phyloP scores from a whole-genome alignment of 2,113 vertebrate species.

The Setophaga petechia region DNA sequence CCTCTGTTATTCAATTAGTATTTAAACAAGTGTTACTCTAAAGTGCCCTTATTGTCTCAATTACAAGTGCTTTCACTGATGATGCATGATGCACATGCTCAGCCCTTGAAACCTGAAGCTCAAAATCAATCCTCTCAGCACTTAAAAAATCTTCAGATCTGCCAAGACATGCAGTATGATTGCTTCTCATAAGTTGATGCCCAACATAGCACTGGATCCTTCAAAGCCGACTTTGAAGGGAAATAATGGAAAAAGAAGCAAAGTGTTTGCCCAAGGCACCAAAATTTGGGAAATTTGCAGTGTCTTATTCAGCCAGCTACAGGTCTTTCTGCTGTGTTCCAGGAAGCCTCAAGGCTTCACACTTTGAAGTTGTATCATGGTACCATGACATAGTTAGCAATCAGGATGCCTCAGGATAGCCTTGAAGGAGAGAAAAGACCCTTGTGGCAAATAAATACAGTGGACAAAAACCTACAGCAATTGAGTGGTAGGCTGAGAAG shows the following conservation, averaged over 20 bases:
- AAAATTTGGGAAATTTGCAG: conserved; percentile 13
- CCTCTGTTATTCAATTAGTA: not conserved
- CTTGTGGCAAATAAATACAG: conserved; percentile 41
- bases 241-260: not conserved
- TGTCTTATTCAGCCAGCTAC: conserved; percentile 39
- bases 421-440: conserved; percentile 48
- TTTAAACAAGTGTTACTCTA: not conserved
- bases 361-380: conserved; percentile 26
- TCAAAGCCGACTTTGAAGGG: conserved; percentile 23
- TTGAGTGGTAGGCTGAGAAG: not conserved
- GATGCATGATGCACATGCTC: not conserved
- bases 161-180: not conserved
- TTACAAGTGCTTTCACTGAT: not conserved
- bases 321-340: not conserved
- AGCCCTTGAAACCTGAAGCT: not conserved
- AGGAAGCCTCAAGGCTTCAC: conserved; percentile 34
- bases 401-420: conserved; percentile 53
- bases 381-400: not conserved
- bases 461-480: not conserved
- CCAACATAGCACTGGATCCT: not conserved
- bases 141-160: not conserved
- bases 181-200: not conserved
- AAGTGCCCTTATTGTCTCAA: not conserved
- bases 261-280: conserved; percentile 21
- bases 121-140: not conserved